Percentiles rank a stretch among this genome's conserved stretches.
Evolutionary conservation across 2,888 invertebrate species (phyloP).

Genomic region (Zygothrica quintamaculata): DNA sequence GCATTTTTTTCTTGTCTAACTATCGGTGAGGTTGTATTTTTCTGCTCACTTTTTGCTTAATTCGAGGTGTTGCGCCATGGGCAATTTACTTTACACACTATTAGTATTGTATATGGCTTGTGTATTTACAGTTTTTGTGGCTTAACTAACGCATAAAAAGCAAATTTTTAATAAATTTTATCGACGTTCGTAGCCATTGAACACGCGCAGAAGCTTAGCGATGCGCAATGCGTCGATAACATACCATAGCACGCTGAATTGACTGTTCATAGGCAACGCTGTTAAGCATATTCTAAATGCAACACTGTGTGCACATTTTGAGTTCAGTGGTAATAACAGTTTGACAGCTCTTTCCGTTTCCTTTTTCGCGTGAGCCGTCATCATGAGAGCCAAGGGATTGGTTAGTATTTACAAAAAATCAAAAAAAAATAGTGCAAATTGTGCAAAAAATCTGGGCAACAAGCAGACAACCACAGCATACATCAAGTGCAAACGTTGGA

Average conservation of each 20-base stretch:
- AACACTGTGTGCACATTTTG: slow-evolving; percentile 18
- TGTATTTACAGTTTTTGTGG: slow-evolving; percentile 40
- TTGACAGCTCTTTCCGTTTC: slow-evolving; percentile 84
- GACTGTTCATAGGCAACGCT: slow-evolving; percentile 59
- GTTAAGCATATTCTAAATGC: background rate
- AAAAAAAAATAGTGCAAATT: slow-evolving; percentile 39
- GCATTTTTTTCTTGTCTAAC: slow-evolving; percentile 40
- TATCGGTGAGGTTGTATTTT: slow-evolving; percentile 26
- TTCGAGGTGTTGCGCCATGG: slow-evolving; percentile 19
- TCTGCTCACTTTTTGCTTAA: slow-evolving; percentile 31
- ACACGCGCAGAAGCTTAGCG: slow-evolving; percentile 73
- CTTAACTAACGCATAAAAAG: slow-evolving; percentile 50
- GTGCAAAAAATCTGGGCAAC: slow-evolving; percentile 42
- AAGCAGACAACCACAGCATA: slow-evolving; percentile 4
- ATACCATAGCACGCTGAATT: slow-evolving; percentile 44
- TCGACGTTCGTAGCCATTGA: slow-evolving; percentile 65
- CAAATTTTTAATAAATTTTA: slow-evolving; percentile 58
- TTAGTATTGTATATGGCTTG: slow-evolving; percentile 17
- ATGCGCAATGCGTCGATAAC: slow-evolving; percentile 54
- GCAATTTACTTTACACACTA: slow-evolving; percentile 24
- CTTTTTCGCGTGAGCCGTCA: slow-evolving; percentile 85
- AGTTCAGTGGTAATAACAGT: slow-evolving; percentile 53
- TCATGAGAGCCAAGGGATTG: slow-evolving; percentile 96
- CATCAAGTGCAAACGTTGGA: slow-evolving; percentile 11
- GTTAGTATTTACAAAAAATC: slow-evolving; percentile 85